phyloP scores from a whole-genome alignment of 2,113 vertebrate genomes.

The Nesogale talazaci region DNA sequence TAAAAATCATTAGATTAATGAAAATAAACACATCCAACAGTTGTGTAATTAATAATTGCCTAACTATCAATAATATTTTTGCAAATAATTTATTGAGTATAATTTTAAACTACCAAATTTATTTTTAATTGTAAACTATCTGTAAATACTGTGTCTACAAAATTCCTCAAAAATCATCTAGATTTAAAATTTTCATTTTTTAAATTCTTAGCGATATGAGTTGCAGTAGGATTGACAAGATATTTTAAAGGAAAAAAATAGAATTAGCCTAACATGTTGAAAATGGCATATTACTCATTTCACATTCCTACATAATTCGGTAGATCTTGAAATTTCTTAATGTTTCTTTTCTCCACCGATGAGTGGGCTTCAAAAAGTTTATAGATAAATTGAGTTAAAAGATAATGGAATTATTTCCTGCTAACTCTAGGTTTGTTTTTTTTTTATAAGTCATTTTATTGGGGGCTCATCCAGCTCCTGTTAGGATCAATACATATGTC shows the following conservation, averaged over 20 bases:
- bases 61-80: not conserved
- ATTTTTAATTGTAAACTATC: not conserved
- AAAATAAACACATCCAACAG: not conserved
- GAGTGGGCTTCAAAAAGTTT: no score
- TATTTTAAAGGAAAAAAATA: not conserved
- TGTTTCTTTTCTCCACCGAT: not conserved
- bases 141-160: not conserved
- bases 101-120: not conserved
- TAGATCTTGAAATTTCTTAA: not conserved
- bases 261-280: not conserved
- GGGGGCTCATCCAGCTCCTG: no score
- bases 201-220: not conserved
- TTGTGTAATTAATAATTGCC: not conserved
- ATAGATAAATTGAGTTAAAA: not conserved
- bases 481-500: no score
- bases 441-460: not conserved
- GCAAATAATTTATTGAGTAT: not conserved
- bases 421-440: not conserved
- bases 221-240: not conserved
- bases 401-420: no score
- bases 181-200: not conserved
- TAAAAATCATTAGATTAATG: not conserved
- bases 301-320: not conserved
- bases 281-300: not conserved
- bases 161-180: no score